Percentiles rank a stretch among this genome's conserved stretches.
phyloP scores from a whole-genome alignment of 2,888 invertebrate species.

The Lasioglossum morio region DNA sequence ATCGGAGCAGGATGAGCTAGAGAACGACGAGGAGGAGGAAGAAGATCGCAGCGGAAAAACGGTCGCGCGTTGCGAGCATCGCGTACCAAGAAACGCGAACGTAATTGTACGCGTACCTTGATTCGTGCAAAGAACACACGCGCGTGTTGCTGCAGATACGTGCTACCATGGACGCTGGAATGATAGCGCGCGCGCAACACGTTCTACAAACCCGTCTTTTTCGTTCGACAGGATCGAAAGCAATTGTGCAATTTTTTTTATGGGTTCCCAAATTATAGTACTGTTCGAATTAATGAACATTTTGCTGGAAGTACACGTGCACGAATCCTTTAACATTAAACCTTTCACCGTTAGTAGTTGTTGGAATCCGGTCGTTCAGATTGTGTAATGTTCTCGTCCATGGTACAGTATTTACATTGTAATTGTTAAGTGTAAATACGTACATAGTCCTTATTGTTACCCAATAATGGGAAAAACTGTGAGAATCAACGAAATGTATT shows the following conservation, averaged over 20 bases:
- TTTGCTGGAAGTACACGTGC: no score
- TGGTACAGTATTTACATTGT: no score
- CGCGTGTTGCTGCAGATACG: background rate
- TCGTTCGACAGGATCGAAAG: background rate
- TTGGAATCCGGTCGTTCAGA: no score
- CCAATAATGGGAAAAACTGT: no score
- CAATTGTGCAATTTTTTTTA: background rate
- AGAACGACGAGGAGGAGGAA: background rate
- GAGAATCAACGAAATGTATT: no score
- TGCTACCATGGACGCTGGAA: background rate
- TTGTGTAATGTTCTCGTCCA: no score
- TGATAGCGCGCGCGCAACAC: background rate
- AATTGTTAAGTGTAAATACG: no score
- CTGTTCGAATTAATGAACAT: no score
- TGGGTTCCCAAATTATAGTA: background rate
- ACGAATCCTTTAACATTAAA: no score
- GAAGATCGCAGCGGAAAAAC: slow-evolving; percentile 51
- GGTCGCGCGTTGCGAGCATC: slow-evolving; percentile 52
- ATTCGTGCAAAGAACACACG: slow-evolving; percentile 22
- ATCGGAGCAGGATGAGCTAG: background rate
- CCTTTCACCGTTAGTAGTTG: no score
- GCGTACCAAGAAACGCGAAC: slow-evolving; percentile 63
- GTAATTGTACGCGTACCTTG: slow-evolving; percentile 32
- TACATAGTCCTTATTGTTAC: no score
- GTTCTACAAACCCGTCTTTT: background rate